These are phyloP conservation scores for Microtus oregoni DNA, from an alignment of 2,113 vertebrate species.

Conservation along the genomic window DNA sequence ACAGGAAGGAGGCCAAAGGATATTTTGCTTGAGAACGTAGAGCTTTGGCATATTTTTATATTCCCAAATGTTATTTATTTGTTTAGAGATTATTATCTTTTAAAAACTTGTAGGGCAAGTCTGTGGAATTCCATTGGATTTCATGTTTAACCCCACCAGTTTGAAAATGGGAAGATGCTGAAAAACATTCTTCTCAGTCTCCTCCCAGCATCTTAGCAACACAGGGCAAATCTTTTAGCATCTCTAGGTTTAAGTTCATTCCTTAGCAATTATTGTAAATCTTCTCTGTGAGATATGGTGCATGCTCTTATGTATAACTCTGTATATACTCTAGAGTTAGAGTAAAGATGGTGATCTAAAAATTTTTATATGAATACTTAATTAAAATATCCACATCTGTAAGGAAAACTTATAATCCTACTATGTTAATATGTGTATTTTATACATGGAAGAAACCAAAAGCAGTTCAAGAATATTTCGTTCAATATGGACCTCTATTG, in stretches of 20 bases:
- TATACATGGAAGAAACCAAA: constrained; percentile 5
- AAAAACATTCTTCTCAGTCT: neutral
- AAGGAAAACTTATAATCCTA: constrained; percentile 9
- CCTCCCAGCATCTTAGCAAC: neutral
- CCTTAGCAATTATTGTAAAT: neutral
- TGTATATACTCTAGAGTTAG: neutral
- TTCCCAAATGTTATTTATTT: constrained; percentile 72
- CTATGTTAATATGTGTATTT: neutral
- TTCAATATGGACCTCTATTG: neutral
- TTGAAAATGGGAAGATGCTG: neutral
- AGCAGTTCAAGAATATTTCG: constrained; percentile 42
- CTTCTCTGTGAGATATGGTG: too few species aligned
- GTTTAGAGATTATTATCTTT: constrained; percentile 74
- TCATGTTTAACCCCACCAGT: constrained; percentile 14
- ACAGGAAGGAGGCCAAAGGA: constrained; percentile 58
- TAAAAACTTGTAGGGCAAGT: constrained; percentile 56
- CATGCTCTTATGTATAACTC: neutral
- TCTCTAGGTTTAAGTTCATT: neutral
- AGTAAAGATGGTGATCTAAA: neutral
- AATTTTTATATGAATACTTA: neutral
- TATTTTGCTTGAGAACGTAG: constrained; percentile 55
- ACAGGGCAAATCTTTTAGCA: neutral
- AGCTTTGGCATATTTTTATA: constrained; percentile 55
- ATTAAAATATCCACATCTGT: neutral
- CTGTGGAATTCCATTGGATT: constrained; percentile 48